These are phyloP conservation scores for Macaca nemestrina DNA, from an alignment of 2,113 vertebrate species.

Conservation along the genomic window DNA sequence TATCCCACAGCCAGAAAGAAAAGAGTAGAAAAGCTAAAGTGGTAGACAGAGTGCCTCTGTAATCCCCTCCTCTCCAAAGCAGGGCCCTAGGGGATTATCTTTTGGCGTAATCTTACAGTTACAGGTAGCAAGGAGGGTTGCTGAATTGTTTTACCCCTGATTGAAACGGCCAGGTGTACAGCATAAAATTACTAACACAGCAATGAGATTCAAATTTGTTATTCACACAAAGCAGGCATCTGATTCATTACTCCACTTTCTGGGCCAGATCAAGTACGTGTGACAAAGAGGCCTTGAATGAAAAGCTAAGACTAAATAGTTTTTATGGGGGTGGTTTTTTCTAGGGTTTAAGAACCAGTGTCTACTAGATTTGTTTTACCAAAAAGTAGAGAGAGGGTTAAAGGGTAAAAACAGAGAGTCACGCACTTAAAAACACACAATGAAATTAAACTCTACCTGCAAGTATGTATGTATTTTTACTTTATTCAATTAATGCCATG, in stretches of 20 bases:
- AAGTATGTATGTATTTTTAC: not conserved
- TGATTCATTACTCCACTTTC: slow-evolving; percentile 60
- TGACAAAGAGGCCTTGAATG: not conserved
- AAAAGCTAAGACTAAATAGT: not conserved
- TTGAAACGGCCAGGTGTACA: not conserved
- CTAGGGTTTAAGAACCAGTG: not conserved
- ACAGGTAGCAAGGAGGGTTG: not conserved
- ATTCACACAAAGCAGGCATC: slow-evolving; percentile 46
- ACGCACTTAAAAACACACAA: not conserved
- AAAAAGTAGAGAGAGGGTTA: not conserved
- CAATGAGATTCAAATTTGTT: slow-evolving; percentile 40
- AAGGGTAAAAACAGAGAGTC: not conserved
- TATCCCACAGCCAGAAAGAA: not conserved
- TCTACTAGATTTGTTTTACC: not conserved
- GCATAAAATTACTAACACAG: slow-evolving; percentile 30
- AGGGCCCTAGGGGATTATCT: not conserved
- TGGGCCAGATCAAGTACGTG: slow-evolving; percentile 39
- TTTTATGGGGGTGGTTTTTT: not conserved
- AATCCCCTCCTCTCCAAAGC: not conserved
- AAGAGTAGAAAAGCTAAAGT: not conserved
- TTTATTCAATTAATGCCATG: not conserved
- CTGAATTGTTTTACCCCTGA: not conserved
- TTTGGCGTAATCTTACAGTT: not conserved
- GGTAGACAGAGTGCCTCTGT: not conserved
- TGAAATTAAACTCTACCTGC: not conserved